Evolutionary conservation across 1,140 invertebrate genomes (phyloP).

Genomic region (Platyura marginata): DNA sequence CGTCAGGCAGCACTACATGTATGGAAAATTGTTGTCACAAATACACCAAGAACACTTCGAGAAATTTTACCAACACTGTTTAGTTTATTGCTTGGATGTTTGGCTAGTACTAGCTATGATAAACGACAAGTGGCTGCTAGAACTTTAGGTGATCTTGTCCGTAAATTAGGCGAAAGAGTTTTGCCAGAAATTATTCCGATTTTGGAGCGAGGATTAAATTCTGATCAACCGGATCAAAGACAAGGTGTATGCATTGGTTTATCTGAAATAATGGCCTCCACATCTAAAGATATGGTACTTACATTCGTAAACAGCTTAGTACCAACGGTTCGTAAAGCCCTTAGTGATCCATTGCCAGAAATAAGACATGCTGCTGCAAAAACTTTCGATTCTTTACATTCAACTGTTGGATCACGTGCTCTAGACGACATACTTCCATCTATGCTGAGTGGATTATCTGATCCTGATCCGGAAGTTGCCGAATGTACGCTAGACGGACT

Average conservation of each 20-base stretch:
- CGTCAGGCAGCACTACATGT: slow-evolving; percentile 93
- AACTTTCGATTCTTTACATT: slow-evolving; percentile 91
- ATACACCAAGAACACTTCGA: slow-evolving; percentile 87
- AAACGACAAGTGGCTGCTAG: slow-evolving; percentile 89
- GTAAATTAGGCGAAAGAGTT: slow-evolving; percentile 94
- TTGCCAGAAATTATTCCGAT: slow-evolving; percentile 97
- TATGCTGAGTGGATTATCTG: slow-evolving; percentile 68
- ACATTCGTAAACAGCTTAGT: slow-evolving; percentile 89
- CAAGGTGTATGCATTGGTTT: slow-evolving; percentile 97
- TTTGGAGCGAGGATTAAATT: slow-evolving; percentile 80
- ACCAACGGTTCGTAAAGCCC: slow-evolving; percentile 87
- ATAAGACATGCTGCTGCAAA: slow-evolving; percentile 87
- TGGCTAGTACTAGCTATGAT: slow-evolving; percentile 89
- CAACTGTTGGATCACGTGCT: slow-evolving; percentile 81
- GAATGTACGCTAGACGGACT: slow-evolving; percentile 86
- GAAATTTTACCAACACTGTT: slow-evolving; percentile 95
- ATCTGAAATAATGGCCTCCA: slow-evolving; percentile 95
- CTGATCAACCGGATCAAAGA: slow-evolving; percentile 76
- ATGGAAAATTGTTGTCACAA: slow-evolving; percentile 96
- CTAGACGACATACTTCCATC: slow-evolving; percentile 93
- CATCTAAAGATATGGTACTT: slow-evolving; percentile 84
- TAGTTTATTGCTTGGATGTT: slow-evolving; percentile 71
- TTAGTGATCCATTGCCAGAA: slow-evolving; percentile 83
- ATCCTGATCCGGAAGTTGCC: slow-evolving; percentile 50
- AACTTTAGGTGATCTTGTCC: slow-evolving; percentile 90